These are phyloP conservation scores for Chrysocyon brachyurus DNA, from an alignment of 2,797 vertebrate genomes.

Conservation along the genomic window DNA sequence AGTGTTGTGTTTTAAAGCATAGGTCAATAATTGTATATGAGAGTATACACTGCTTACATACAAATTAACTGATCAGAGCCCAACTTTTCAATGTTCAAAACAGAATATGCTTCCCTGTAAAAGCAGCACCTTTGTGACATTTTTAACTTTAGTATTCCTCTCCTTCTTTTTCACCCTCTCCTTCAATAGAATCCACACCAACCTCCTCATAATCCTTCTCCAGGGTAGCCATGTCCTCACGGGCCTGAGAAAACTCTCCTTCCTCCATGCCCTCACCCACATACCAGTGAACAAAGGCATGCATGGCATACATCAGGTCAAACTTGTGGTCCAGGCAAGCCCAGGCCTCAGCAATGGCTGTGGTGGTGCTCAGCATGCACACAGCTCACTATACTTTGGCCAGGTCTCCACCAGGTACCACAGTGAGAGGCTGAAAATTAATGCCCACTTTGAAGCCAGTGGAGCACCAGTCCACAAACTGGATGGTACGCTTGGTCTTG, in stretches of 20 bases:
- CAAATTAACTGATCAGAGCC: background rate
- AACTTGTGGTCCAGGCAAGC: background rate
- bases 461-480: background rate
- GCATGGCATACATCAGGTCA: background rate
- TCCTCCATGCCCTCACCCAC: background rate
- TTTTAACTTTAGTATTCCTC: background rate
- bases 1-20: background rate
- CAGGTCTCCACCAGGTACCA: background rate
- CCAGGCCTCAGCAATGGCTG: background rate
- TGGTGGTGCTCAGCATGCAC: background rate
- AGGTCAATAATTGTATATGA: background rate
- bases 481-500: background rate
- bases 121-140: background rate
- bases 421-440: background rate
- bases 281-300: background rate
- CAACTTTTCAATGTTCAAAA: background rate
- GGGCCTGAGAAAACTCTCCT: background rate
- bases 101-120: background rate
- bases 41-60: background rate
- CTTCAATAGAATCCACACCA: background rate
- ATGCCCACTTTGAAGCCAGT: background rate
- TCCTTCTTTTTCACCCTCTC: background rate
- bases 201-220: background rate
- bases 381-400: background rate
- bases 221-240: background rate